Evolutionary conservation across 2,888 invertebrate genomes (phyloP), one percentile per base, ranked within the genome.

Genomic region (Nomada goodeniana): DNA sequence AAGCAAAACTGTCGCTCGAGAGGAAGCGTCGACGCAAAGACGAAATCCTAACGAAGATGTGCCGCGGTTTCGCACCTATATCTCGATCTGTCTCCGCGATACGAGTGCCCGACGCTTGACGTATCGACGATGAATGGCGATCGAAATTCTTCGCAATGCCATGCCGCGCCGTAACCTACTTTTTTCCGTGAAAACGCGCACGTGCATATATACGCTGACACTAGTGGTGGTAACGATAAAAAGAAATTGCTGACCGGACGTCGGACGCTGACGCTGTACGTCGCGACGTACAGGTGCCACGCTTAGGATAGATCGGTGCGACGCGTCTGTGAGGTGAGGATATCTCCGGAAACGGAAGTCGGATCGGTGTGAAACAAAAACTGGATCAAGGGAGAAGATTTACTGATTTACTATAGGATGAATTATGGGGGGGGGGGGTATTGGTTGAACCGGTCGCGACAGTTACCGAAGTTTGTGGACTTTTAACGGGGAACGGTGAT

Each of bases 61-160:
- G 1, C 15, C 11, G 29, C 60, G 29, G 55, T 55, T 57, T 42
- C 60, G 4, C 26, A 11, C 20, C 70, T 50, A 52, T 36, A 60
- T 20, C 60, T 60, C 36, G 47, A 50, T 50, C 13, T 2, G 20
- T 36, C 20, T 1, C 11, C 20, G 18, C 36, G 55, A 68, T 55
- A 42, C 5, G n/a, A 18, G 7, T 18, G 0, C 0, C 18, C 5
- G 5, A 50, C 50, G 20, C 15, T 18, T 18, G 26, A 7, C 60
- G 13, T 11, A 60, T 18, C 1, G 2, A 57, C 11, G n/a, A 61
- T 61, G 61, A 71, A 71, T 61, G 71, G 36, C 61, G 61, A 18
- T 18, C 20, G 60, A 23, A 44, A 42, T 52, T 60, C 71, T 42
- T 52, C 2, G 70, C 29, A 71, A 50, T 36, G 7, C 36, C 36